Conservation (phyloP, 35 echinoderm and acorn worm genomes). For the Lytechinus variegatus region DNA sequence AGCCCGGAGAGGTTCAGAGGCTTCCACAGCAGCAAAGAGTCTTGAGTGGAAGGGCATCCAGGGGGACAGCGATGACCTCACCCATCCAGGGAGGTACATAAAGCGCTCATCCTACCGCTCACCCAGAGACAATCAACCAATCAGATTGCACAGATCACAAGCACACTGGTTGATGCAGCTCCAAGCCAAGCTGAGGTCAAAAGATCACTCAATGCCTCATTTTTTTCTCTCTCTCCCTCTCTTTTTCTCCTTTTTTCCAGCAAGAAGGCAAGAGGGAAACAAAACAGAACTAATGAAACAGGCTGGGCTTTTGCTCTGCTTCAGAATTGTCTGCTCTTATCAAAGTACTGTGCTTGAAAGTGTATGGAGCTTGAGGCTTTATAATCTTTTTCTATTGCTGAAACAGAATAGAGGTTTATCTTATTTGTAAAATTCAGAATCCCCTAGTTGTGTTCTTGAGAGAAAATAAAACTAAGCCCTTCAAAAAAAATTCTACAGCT, state of each 20-base stretch:
- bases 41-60: neutral
- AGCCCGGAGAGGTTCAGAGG: neutral
- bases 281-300: neutral
- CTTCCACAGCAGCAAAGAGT: neutral
- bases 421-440: neutral
- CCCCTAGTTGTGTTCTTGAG: neutral
- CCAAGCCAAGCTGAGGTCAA: conserved; percentile 15
- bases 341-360: neutral
- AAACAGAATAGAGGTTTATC: neutral
- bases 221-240: neutral
- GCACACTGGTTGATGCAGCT: conserved; percentile 20
- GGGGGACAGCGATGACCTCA: neutral
- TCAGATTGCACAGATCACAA: conserved; percentile 35
- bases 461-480: neutral
- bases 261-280: neutral
- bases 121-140: conserved; percentile 44
- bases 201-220: conserved; percentile 37
- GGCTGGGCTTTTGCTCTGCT: neutral
- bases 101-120: neutral
- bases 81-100: neutral
- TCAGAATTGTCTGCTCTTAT: neutral
- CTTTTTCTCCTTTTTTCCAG: neutral
- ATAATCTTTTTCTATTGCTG: neutral
- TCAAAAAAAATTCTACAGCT: too few relatives aligned
- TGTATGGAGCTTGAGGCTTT: neutral